Evolutionary conservation across 2,113 vertebrate species (phyloP).

Genomic region (Lamprologus ornatipinnis): DNA sequence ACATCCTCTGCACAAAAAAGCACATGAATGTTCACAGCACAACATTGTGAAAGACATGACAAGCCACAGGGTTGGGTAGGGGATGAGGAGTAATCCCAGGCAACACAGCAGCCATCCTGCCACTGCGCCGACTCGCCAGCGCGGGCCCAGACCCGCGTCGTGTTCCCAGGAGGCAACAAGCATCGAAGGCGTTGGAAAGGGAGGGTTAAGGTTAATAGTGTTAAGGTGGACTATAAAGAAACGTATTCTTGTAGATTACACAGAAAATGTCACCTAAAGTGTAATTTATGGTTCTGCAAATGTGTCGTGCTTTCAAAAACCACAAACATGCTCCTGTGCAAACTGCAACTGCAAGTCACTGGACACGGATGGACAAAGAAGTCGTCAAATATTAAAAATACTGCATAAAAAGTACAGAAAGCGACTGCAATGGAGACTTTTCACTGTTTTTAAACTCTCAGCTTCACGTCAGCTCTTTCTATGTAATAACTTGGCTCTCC

Average conservation of each 20-base stretch:
- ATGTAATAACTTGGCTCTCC: background rate
- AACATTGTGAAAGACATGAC: too few species aligned
- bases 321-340: background rate
- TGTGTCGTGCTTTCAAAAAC: accelerated
- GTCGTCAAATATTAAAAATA: accelerated
- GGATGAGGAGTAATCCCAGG: too few species aligned
- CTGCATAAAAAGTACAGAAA: background rate
- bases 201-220: background rate
- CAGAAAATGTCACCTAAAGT: background rate
- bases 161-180: too few species aligned
- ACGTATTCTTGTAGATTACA: background rate
- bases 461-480: background rate
- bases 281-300: background rate
- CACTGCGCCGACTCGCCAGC: too few species aligned
- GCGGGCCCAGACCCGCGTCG: too few species aligned
- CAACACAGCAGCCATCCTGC: too few species aligned
- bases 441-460: background rate
- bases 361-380: accelerated
- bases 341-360: background rate
- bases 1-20: too few species aligned
- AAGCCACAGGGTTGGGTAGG: too few species aligned
- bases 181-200: too few species aligned
- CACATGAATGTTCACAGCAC: too few species aligned
- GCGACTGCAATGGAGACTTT: background rate
- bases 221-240: accelerated